Conservation (phyloP, 1,140 invertebrate genomes). For the Drosophila sulfurigaster region DNA sequence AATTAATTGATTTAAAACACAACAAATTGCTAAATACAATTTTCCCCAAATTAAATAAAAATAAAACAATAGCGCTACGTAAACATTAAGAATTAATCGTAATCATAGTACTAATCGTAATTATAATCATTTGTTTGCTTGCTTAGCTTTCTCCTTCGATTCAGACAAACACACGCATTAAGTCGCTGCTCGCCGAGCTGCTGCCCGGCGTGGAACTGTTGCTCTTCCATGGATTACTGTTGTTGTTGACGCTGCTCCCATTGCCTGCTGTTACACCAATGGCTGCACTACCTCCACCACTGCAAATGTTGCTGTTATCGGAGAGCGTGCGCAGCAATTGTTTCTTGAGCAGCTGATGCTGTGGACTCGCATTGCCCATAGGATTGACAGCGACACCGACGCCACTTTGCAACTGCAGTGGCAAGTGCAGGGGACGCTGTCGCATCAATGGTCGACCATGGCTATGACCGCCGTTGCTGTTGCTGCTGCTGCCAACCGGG, state of each 20-base stretch:
- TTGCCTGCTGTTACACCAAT: conserved; percentile 21
- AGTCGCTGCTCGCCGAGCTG: conserved; percentile 61
- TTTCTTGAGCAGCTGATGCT: conserved; percentile 67
- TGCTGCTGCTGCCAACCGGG: conserved; percentile 35
- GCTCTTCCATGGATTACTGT: conserved; percentile 69
- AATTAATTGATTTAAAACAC: conserved; percentile 70
- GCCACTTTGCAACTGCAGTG: conserved; percentile 39
- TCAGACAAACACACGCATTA: conserved; percentile 79
- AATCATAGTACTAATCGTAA: conserved; percentile 36
- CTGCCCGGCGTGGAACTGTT: conserved; percentile 60
- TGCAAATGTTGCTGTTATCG: conserved; percentile 65
- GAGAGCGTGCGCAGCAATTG: conserved; percentile 69
- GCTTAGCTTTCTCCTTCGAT: conserved; percentile 1
- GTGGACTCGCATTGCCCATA: conserved; percentile 42
- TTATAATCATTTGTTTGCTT: conserved; percentile 23
- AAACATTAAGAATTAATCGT: conserved; percentile 9
- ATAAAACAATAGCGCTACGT: conserved; percentile 46
- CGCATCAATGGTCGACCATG: conserved; percentile 25
- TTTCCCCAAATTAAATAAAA: conserved; percentile 29
- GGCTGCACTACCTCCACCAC: conserved; percentile 26
- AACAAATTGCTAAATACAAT: conserved; percentile 40
- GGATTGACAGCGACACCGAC: conserved; percentile 12
- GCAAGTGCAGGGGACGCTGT: conserved; percentile 43
- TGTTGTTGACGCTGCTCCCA: conserved; percentile 11
- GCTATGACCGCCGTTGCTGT: conserved; percentile 17